These are phyloP conservation scores for Halocynthia aurantium DNA, from an alignment of 23 tunicate species.

Conservation along the genomic window DNA sequence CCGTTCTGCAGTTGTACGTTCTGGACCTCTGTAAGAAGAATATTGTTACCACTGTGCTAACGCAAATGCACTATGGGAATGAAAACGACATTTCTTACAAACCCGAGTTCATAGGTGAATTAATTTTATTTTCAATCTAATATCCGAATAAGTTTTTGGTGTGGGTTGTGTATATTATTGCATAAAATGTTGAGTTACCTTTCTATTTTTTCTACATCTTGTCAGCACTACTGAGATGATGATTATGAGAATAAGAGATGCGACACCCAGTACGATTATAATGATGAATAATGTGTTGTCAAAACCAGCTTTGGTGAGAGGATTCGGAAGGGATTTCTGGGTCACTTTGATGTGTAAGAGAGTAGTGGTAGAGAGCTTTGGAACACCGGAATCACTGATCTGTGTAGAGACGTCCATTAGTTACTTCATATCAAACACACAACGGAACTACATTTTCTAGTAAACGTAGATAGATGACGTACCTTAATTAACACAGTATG, in stretches of 20 bases:
- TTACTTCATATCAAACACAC: no score
- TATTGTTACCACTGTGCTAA: no score
- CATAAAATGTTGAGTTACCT: conserved; percentile 24
- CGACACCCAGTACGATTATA: conserved; percentile 23
- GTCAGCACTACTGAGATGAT: conserved; percentile 22
- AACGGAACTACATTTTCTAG: no score
- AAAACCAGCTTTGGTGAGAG: not conserved
- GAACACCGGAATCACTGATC: conserved; percentile 49
- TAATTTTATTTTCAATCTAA: no score
- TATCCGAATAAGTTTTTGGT: no score
- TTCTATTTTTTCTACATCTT: conserved; percentile 36
- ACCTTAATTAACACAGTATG: conserved; percentile 46
- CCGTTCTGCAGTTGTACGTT: conserved; percentile 17
- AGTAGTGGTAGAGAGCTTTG: conserved; percentile 22
- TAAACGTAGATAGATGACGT: not conserved
- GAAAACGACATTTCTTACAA: no score
- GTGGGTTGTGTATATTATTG: no score
- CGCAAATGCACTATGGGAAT: no score
- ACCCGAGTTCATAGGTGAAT: no score
- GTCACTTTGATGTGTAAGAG: conserved; percentile 39
- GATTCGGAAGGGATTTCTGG: conserved; percentile 23
- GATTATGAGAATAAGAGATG: conserved; percentile 32
- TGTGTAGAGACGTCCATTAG: conserved; percentile 4
- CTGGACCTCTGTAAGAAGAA: no score
- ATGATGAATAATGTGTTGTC: conserved; percentile 29